These are phyloP conservation scores for Penelope pileata DNA, from an alignment of 2,113 vertebrate species.

Conservation along the genomic window DNA sequence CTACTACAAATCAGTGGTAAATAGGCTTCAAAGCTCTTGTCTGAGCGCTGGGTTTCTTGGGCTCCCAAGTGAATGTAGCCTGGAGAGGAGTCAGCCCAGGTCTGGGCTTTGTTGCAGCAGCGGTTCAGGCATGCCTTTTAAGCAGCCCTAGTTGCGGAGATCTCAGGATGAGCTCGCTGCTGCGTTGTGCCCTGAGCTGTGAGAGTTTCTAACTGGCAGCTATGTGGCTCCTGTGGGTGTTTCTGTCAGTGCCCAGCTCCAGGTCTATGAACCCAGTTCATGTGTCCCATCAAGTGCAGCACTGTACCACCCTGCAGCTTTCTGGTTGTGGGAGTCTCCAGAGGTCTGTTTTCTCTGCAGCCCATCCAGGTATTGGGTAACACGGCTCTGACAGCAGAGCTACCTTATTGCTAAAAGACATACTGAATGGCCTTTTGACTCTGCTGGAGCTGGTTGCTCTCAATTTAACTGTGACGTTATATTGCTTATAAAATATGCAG, in stretches of 20 bases:
- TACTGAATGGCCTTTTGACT: not conserved
- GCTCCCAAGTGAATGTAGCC: not conserved
- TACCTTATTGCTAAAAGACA: not conserved
- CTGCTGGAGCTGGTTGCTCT: not conserved
- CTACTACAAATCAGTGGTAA: not conserved
- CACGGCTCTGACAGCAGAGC: not conserved
- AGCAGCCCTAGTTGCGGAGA: not conserved
- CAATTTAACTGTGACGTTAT: not conserved
- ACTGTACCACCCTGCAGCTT: not conserved
- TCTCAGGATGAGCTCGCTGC: accelerated
- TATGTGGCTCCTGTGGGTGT: accelerated
- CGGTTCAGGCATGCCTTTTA: not conserved
- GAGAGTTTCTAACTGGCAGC: not conserved
- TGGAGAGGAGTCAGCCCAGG: not conserved
- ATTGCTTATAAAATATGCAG: not conserved
- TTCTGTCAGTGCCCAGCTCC: not conserved
- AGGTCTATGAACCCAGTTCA: not conserved
- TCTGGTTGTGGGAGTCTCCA: not conserved
- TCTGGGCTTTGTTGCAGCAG: not conserved
- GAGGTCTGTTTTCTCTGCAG: not conserved
- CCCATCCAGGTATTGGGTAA: not conserved
- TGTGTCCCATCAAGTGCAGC: not conserved
- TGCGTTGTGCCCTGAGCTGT: not conserved
- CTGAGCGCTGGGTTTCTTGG: not conserved
- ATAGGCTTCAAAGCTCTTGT: not conserved